phyloP scores from a whole-genome alignment of 2,113 vertebrate genomes.

The Nannobrachium achirus region DNA sequence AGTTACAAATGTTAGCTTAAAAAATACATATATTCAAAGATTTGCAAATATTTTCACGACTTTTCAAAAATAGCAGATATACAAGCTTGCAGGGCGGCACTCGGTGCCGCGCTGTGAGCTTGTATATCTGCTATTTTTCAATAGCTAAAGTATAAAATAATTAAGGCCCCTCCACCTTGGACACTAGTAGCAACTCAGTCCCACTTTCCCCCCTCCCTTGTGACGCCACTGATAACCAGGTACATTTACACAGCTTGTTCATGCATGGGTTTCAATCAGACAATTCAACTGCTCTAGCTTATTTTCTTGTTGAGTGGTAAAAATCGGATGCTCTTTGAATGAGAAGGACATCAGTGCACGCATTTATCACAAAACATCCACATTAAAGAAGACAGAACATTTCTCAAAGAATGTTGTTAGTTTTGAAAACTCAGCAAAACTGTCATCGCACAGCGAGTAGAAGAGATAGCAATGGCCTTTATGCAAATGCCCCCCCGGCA shows the following conservation, averaged over 20 bases:
- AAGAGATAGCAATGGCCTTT: constrained; percentile 31
- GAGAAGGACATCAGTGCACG: constrained; percentile 41
- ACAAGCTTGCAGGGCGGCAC: no score
- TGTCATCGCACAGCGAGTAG: constrained; percentile 44
- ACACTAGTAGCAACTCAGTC: no score
- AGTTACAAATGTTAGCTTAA: no score
- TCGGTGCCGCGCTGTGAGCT: no score
- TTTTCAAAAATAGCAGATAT: no score
- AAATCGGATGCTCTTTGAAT: constrained; percentile 39
- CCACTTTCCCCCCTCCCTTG: no score
- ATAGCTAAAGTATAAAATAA: no score
- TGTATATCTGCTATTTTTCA: no score
- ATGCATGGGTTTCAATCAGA: constrained; percentile 4
- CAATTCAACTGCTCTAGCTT: constrained; percentile 8
- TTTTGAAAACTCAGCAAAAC: constrained; percentile 31
- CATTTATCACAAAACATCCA: constrained; percentile 53
- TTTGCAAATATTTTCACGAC: no score
- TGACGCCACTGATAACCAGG: no score
- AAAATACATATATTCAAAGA: no score
- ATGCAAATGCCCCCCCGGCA: constrained; percentile 41
- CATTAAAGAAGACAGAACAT: constrained; percentile 40
- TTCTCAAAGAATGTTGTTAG: constrained; percentile 35
- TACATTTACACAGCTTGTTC: constrained; percentile 33
- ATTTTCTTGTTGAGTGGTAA: constrained; percentile 43
- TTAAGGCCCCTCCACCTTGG: no score